phyloP scores from a whole-genome alignment of 2,113 vertebrate species.

The Telmatochromis sp. region DNA sequence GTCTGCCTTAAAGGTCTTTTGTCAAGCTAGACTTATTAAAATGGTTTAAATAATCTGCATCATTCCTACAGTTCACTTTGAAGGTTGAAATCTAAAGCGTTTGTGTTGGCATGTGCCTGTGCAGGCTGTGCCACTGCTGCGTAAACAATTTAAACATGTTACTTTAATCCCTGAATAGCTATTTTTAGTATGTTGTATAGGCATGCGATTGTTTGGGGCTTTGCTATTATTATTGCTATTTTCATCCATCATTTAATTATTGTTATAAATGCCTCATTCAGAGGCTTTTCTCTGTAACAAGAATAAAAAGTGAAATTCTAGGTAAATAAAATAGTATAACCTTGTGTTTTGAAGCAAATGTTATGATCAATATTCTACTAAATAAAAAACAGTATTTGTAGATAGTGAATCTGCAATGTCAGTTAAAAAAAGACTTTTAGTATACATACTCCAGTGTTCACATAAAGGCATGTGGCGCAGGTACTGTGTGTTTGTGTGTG shows the following conservation, averaged over 20 bases:
- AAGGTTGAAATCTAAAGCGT: background rate
- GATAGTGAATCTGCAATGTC: background rate
- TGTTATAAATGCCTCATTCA: background rate
- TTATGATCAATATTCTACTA: background rate
- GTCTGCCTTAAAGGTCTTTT: background rate
- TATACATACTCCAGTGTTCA: background rate
- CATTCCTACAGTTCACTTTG: background rate
- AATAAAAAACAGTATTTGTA: background rate
- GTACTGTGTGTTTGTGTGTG: background rate
- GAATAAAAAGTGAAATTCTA: background rate
- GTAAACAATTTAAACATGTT: background rate
- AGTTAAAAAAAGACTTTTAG: background rate
- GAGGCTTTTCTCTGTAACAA: background rate
- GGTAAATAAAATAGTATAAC: background rate
- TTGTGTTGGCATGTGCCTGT: background rate
- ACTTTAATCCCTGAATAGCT: background rate
- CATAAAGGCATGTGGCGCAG: background rate
- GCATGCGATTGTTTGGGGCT: background rate
- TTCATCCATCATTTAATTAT: background rate
- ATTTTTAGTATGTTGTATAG: background rate
- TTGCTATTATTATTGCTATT: background rate
- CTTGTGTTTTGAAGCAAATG: background rate
- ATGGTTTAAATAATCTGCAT: background rate
- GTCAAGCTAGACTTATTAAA: background rate
- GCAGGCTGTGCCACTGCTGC: background rate